Base-by-base conservation (phyloP, 2,113 vertebrate species). In the Menidia beryllina region DNA sequence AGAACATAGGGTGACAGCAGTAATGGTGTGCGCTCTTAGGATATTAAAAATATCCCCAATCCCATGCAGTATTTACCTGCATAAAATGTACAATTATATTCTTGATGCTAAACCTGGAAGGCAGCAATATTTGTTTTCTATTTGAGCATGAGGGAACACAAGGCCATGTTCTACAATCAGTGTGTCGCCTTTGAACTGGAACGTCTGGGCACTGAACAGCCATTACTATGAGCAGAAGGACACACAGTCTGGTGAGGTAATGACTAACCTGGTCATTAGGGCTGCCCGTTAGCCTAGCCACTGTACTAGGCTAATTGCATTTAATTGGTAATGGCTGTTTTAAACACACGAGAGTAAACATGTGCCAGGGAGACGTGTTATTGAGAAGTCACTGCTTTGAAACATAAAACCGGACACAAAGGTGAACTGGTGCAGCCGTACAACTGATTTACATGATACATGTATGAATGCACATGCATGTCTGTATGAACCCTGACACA, bases 231-330 rank as follows among this genome's bases (percentile, higher is more conserved):
- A 54, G 57, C 30, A 7, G 47, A 47, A 69, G 50, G n/a, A n/a
- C 25, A 77, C 53, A 86, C 36, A n/a, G 21, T 60, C 74, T 69
- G 51, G 50, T 10, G 54, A 36, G 14, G 27, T 76, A 85, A 88
- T 82, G 59, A 69, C 75, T 51, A 61, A 49, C 39, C 27, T 36
- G 63, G 77, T 85, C 88, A 82, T 79, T 86, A 76, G 21, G 26
- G 43, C 68, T 51, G 58, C 15, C 64, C 39, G 75, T 82, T 66
- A 82, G 72, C 43, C 55, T 36, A 59, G 57, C 45, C 8, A 12
- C 52, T 20, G 54, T 55, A 56, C 65, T 41, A 24, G 48, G 50
- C 77, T 86, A 75, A 91, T 85, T 82, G 69, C 74, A 58, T 65
- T 53, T 83, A 85, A 88, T 79, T 75, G 34, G 19, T 54, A 36